Evolutionary conservation across 1,140 invertebrate species (phyloP), one percentile per base, ranked within the genome.

Genomic region (Oedothorax gibbosus): DNA sequence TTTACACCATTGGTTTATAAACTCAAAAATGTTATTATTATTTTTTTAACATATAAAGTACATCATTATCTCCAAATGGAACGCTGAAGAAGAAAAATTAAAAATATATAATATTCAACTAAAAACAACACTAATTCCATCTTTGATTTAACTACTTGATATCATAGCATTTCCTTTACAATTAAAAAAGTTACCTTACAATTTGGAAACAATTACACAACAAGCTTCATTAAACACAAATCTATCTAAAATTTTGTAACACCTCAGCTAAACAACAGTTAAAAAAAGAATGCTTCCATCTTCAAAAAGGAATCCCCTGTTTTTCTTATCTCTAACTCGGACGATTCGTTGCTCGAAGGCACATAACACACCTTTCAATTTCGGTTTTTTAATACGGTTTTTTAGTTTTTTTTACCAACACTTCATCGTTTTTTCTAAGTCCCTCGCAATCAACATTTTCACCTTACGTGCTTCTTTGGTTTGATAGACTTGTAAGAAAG

Each of bases 301-400:
- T 71, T 71, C 49, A 71, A 64, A 77, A 65, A 68, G 78, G 66
- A 68, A 81, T 62, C 54, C 78, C 78, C 78, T 81, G 66, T 81
- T 81, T 80, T 71, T 60, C 78, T 81, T 81, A 81, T 81, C 78
- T 69, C 15, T 71, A 71, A 81, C 53, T 57, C 54, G 35, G 54
- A 69, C 49, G 78, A 81, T 81, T 81, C 66, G 21, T 71, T 9
- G 60, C 78, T 60, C 8, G 14, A 50, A 68, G 78, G 50, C 21
- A 71, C 50, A 35, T 71, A 71, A 81, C 66, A 71, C 56, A n/a
- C 65, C 66, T 81, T 81, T 81, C 66, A 69, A 81, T 71, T 57
- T 81, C 50, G 68, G 68, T 65, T 81, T 81, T 81, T 80, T 81
- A 77, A 71, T 81, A 71, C 51, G 35, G 68, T 79, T 71, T 71